Evolutionary conservation across 2,888 invertebrate genomes (phyloP).

Genomic region (Leptothorax acervorum): DNA sequence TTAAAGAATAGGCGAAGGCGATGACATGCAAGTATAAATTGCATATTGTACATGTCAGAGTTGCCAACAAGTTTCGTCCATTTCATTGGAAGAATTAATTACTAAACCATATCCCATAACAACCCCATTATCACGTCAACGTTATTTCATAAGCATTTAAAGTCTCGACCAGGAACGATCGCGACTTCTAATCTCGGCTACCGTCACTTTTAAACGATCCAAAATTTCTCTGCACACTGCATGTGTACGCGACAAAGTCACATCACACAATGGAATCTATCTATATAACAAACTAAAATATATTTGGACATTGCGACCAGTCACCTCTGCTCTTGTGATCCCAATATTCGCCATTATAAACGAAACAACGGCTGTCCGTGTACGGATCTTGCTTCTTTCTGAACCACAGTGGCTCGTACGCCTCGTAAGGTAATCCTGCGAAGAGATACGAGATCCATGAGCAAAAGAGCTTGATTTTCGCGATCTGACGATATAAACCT

Average conservation of each 20-base stretch:
- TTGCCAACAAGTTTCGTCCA: conserved; percentile 62
- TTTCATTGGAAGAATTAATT: conserved; percentile 72
- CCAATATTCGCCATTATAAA: conserved; percentile 97
- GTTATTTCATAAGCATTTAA: conserved; percentile 66
- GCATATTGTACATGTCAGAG: conserved; percentile 62
- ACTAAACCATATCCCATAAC: conserved; percentile 68
- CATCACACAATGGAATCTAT: conserved; percentile 53
- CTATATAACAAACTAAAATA: conserved; percentile 88
- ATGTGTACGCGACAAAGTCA: conserved; percentile 63
- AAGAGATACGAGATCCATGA: conserved; percentile 17
- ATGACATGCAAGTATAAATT: conserved; percentile 64
- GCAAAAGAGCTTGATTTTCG: not conserved
- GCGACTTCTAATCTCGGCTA: conserved; percentile 67
- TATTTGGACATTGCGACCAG: conserved; percentile 97
- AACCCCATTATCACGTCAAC: conserved; percentile 69
- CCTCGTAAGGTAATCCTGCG: conserved; percentile 89
- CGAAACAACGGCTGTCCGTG: conserved; percentile 90
- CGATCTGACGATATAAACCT: conserved; percentile 60
- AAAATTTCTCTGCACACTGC: conserved; percentile 66
- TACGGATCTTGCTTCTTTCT: conserved; percentile 92
- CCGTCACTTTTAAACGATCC: conserved; percentile 67
- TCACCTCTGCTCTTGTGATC: conserved; percentile 94
- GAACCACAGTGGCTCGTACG: conserved; percentile 96
- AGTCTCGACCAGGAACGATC: conserved; percentile 53
- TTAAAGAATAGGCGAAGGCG: conserved; percentile 55